Conservation (phyloP, 2,113 vertebrate species). For the Nerophis ophidion region DNA sequence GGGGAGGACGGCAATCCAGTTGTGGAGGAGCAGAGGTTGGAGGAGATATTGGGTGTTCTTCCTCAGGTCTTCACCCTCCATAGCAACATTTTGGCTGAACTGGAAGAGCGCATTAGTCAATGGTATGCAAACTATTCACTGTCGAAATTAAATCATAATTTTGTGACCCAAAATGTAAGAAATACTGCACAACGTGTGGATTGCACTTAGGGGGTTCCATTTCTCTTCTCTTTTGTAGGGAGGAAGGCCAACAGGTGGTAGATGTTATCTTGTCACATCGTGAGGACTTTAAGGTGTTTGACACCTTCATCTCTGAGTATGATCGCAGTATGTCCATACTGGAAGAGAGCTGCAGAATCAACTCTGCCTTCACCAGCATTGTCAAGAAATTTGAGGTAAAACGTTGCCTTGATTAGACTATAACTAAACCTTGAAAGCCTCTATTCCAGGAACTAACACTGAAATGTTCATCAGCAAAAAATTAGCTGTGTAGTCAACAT, state of each 20-base stretch:
- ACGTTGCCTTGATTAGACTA: too few relatives aligned
- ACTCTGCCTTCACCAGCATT: slow-evolving; percentile 66
- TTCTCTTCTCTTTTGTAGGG: slow-evolving; percentile 67
- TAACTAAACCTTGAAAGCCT: too few relatives aligned
- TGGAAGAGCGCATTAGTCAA: slow-evolving; percentile 79
- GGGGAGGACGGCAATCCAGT: slow-evolving; percentile 68
- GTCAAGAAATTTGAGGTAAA: slow-evolving; percentile 87
- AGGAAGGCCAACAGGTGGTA: slow-evolving; percentile 82
- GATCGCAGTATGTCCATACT: slow-evolving; percentile 85
- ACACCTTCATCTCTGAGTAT: slow-evolving; percentile 82
- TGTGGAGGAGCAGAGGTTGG: slow-evolving; percentile 74
- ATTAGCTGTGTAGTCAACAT: too few relatives aligned
- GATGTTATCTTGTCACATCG: slow-evolving; percentile 82
- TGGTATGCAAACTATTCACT: slow-evolving; percentile 67
- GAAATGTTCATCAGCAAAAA: too few relatives aligned
- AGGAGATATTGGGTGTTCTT: slow-evolving; percentile 76
- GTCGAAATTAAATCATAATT: too few relatives aligned
- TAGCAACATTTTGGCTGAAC: slow-evolving; percentile 78
- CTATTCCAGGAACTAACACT: too few relatives aligned
- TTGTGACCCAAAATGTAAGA: too few relatives aligned
- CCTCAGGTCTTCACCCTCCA: slow-evolving; percentile 82
- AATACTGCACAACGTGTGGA: too few relatives aligned
- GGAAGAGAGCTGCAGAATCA: slow-evolving; percentile 76
- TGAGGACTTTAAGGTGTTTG: slow-evolving; percentile 80
- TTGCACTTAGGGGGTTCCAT: background rate